Evolutionary conservation across 30 jellyfish, hydroid and myxozoan genomes (phyloP), one percentile per base, ranked within the genome.

Genomic region (Rhopilema esculentum): DNA sequence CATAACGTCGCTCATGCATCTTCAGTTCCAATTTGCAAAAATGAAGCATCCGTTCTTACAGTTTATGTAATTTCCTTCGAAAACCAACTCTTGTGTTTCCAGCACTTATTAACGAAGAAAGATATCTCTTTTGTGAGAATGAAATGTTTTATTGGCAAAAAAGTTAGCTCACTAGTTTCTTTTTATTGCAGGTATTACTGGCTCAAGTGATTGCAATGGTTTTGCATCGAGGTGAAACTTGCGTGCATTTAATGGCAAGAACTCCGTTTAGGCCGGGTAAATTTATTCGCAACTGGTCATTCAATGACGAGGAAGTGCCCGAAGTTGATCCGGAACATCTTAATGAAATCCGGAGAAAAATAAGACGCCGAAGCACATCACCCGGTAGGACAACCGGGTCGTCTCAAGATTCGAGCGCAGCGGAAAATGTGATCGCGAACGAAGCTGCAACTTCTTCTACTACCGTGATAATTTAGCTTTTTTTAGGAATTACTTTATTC

Each of bases 221-320:
- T 26, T 24, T 63, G 69, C 97, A 89, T 69, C 88, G 98, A 18
- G 24, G 84, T 26, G 96, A 88, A 75, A 89, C 98, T 16, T 95
- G 92, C 72, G 75, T 93, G 19, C 98, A 93, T 61, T 28, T 74
- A 71, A 77, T 93, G 79, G 97, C 98, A 19, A 74, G 98, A 28
- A 97, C 96, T 4, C 98, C 98, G 29, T 93, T 88, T 75, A 77
- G 70, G 71, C 98, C 98, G 17, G 98, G 98, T 27, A 87, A 89
- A 48, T 93, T 88, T 73, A 79, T 90, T 52, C 88, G 97, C 12
- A 88, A 93, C 78, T 93, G 98, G 98, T 83, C 98, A 31, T 93
- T 95, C 85, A 63, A 90, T 0, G 98, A 93, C 77, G 91, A 83
- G 18, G 98, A 93, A 16, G 85, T 93, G 51, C 98, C 98, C 28